Evolutionary conservation across 2,797 vertebrate genomes (phyloP), one percentile per base, ranked within the genome.

Genomic region (Phataginus tricuspis): DNA sequence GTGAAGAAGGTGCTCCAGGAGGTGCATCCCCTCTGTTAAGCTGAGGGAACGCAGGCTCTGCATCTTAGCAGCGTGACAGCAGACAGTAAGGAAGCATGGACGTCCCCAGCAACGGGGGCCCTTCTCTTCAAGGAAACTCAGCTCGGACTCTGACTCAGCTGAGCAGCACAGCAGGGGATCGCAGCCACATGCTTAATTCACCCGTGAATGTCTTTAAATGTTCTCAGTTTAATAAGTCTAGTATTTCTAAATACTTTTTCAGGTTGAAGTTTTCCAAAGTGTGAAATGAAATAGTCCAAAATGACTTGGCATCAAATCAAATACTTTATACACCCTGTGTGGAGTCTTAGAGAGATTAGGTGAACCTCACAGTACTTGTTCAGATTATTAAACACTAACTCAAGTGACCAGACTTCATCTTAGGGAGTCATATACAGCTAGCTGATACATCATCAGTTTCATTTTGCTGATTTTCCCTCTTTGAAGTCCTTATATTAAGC

Each of bases 381-480:
- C 8, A 1, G 2, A 75, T 16, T 57, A 37, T 72, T 66, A 31
- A 15, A 82, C 37, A 55, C 74, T 12, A 80, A 92, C 25, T 86
- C 42, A 75, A 53, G 57, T 15, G 68, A 90, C 69, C 39, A 63
- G 23, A 51, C 7, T 64, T 75, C 45, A 75, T 51, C 23, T 86
- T 27, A 72, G 31, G 31, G 27, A 77, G 34, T 19, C 55, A 71
- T 16, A 69, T 3, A 37, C 2, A 71, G 25, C 12, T 42, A 55
- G 68, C 21, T 78, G 34, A 51, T 64, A 49, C 42, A 63, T 51
- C 42, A 82, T 6, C 37, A 68, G 11, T 39, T 91, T 80, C 64
- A 69, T 57, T 83, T 79, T 55, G 75, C 85, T 74, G 42, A 89
- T 84, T 91, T 25, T 77, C 90, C 37, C 83, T 39, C 77, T 93